phyloP scores from a whole-genome alignment of 2,113 vertebrate species.

The Larimichthys crocea region DNA sequence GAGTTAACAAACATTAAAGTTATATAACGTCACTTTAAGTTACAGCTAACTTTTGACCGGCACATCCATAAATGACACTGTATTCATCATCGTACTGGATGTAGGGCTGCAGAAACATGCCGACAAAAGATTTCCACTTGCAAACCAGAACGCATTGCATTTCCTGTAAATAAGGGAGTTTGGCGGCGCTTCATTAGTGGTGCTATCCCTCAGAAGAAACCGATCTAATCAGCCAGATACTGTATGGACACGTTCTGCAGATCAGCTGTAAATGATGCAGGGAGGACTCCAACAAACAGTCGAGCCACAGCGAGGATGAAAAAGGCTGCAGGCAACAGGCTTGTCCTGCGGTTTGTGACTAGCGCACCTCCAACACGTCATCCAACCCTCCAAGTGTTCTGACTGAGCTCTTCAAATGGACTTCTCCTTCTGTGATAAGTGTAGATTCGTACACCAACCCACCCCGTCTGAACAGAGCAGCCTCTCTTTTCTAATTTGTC shows the following conservation, averaged over 20 bases:
- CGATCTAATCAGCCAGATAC: background rate
- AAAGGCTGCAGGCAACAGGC: too few species aligned
- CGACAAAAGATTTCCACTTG: background rate
- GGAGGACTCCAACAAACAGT: background rate
- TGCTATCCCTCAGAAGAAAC: background rate
- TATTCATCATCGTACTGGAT: too few species aligned
- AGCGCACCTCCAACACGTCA: too few species aligned
- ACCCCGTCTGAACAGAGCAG: constrained; percentile 4
- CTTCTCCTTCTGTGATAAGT: constrained; percentile 16
- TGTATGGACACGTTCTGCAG: too few species aligned
- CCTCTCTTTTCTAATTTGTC: constrained; percentile 6
- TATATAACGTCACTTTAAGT: too few species aligned
- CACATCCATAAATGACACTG: too few species aligned
- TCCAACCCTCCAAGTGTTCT: background rate
- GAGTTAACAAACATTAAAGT: too few species aligned
- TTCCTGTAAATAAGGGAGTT: too few species aligned
- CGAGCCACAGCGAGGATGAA: background rate
- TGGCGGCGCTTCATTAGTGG: background rate
- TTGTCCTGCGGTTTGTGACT: too few species aligned
- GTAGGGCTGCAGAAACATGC: too few species aligned
- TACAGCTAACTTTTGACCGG: too few species aligned
- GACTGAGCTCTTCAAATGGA: constrained; percentile 4
- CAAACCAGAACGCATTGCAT: background rate
- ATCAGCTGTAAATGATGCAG: background rate
- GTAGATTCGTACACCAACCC: constrained; percentile 22